Conservation (phyloP, 2,888 invertebrate genomes). For the Subacronicta megacephala region DNA sequence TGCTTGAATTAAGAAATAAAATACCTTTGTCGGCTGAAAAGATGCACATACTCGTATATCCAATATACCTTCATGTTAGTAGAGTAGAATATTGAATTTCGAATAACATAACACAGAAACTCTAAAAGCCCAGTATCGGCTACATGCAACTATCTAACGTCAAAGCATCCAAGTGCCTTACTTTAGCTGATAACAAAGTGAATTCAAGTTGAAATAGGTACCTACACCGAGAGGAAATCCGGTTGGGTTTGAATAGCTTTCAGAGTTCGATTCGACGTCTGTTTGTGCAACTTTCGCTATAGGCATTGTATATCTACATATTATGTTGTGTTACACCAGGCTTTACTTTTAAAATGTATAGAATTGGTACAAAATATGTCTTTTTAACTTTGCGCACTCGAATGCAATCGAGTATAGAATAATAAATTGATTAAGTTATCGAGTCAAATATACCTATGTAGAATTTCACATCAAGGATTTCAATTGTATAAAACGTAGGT, state of each 20-base stretch:
- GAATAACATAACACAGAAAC: constrained; percentile 1
- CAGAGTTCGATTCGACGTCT: constrained; percentile 52
- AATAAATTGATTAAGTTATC: too few species aligned
- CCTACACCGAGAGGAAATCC: constrained; percentile 65
- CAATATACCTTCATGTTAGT: neutral
- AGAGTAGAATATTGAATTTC: neutral
- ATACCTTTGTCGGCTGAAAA: too few species aligned
- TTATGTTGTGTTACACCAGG: constrained; percentile 19
- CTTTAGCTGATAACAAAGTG: constrained; percentile 63
- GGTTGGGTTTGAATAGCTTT: constrained; percentile 64
- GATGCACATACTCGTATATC: too few species aligned
- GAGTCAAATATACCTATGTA: too few species aligned
- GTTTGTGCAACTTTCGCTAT: constrained; percentile 57
- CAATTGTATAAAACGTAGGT: too few species aligned
- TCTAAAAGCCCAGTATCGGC: constrained; percentile 15
- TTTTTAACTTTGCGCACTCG: too few species aligned
- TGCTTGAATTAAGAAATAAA: too few species aligned
- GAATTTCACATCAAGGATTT: too few species aligned
- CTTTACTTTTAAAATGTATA: constrained; percentile 33
- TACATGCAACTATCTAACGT: constrained; percentile 36
- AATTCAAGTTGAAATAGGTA: constrained; percentile 67
- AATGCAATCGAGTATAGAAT: too few species aligned
- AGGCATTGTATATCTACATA: constrained; percentile 53
- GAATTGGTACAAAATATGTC: constrained; percentile 12
- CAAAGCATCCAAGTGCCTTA: constrained; percentile 43